These are phyloP conservation scores for Anhinga rufa DNA, from an alignment of 2,113 vertebrate species.

Conservation along the genomic window DNA sequence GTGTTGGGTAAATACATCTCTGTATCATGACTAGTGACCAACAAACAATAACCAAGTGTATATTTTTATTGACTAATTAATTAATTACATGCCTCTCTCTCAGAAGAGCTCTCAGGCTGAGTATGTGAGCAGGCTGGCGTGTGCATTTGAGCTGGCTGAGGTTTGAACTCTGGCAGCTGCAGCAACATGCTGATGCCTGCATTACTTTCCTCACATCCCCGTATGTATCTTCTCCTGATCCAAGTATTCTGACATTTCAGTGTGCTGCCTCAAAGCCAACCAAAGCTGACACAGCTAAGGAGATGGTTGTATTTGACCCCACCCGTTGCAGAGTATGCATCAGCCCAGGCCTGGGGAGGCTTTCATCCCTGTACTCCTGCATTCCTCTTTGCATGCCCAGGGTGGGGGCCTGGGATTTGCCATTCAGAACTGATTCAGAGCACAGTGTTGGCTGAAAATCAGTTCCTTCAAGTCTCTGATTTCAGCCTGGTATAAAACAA, in stretches of 20 bases:
- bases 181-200: neutral
- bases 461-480: neutral
- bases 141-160: neutral
- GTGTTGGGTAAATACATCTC: neutral
- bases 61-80: neutral
- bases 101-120: neutral
- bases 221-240: accelerated
- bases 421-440: neutral
- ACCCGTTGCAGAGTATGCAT: neutral
- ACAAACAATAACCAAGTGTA: neutral
- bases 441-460: neutral
- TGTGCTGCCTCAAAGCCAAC: neutral
- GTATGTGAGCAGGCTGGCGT: neutral
- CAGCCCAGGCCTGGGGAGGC: neutral
- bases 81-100: neutral
- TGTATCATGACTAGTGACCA: neutral
- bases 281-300: neutral
- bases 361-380: neutral
- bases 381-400: neutral
- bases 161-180: neutral
- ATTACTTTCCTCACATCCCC: neutral
- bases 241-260: neutral
- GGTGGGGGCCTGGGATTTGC: neutral
- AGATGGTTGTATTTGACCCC: neutral
- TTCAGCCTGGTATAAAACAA: neutral